A percentile compares a stretch with the other conserved stretches of the same genome.
These are phyloP conservation scores for Ylistrum balloti DNA, from an alignment of 1,140 invertebrate species.

Conservation along the genomic window DNA sequence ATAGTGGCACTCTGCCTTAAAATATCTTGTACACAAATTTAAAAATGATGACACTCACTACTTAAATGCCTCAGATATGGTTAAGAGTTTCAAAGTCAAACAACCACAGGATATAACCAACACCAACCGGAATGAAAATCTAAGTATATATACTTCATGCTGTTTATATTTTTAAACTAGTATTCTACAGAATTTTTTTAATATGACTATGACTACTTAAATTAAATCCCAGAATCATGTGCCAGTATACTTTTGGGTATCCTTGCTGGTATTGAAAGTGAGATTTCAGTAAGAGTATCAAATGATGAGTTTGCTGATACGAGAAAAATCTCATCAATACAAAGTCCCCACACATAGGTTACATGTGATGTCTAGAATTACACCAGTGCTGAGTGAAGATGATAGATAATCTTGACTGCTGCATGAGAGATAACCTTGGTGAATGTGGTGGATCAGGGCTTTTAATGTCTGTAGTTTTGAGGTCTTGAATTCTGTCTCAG, in stretches of 20 bases:
- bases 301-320: not conserved
- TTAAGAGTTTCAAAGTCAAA: not conserved
- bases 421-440: no score
- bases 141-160: not conserved
- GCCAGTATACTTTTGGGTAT: not conserved
- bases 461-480: no score
- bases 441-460: no score
- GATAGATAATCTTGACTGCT: no score
- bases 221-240: not conserved
- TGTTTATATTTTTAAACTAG: not conserved
- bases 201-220: no score
- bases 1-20: no score
- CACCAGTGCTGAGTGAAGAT: no score
- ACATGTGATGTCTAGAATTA: no score
- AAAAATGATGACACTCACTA: not conserved
- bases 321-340: no score
- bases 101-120: not conserved
- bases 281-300: constrained; percentile 9
- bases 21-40: no score
- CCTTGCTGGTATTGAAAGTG: not conserved
- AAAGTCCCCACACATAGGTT: no score
- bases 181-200: not conserved
- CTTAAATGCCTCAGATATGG: not conserved
- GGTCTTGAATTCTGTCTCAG: no score
- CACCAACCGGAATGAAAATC: not conserved